These are phyloP conservation scores for Chrysopilus asiliformis DNA, from an alignment of 2,888 invertebrate species.

Conservation along the genomic window DNA sequence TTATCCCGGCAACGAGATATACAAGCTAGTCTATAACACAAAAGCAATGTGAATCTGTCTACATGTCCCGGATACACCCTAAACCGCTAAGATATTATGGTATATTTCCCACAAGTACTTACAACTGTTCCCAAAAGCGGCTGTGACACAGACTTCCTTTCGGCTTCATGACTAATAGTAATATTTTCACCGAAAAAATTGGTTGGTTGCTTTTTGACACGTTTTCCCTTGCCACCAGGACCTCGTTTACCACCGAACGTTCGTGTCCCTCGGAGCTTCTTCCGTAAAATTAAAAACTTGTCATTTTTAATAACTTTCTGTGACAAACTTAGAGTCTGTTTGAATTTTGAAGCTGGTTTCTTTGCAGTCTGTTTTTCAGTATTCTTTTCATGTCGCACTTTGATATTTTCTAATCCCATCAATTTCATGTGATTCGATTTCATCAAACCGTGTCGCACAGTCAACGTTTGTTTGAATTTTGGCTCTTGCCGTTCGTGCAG, in stretches of 20 bases:
- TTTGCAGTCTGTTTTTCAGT: not conserved
- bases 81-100: no score
- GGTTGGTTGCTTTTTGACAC: constrained; percentile 3
- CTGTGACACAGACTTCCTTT: constrained; percentile 4
- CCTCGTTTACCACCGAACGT: not conserved
- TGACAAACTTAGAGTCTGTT: constrained; percentile 10
- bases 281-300: constrained; percentile 3
- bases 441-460: constrained; percentile 11
- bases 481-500: constrained; percentile 1
- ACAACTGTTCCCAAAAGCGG: not conserved
- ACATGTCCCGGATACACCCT: no score
- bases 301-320: constrained; percentile 1
- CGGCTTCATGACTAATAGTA: constrained; percentile 15
- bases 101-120: no score
- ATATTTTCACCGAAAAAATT: constrained; percentile 15
- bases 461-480: constrained; percentile 17
- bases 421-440: constrained; percentile 6
- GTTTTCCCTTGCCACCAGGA: constrained; percentile 3
- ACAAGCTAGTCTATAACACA: no score
- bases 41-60: no score
- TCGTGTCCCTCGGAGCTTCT: constrained; percentile 1
- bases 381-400: constrained; percentile 1
- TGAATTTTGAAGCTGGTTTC: constrained; percentile 7
- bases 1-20: no score
- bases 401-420: not conserved